A percentile compares a stretch with the other conserved stretches of the same genome.
Evolutionary conservation across 1,140 invertebrate species (phyloP).

Genomic region (Oncopeltus fasciatus): DNA sequence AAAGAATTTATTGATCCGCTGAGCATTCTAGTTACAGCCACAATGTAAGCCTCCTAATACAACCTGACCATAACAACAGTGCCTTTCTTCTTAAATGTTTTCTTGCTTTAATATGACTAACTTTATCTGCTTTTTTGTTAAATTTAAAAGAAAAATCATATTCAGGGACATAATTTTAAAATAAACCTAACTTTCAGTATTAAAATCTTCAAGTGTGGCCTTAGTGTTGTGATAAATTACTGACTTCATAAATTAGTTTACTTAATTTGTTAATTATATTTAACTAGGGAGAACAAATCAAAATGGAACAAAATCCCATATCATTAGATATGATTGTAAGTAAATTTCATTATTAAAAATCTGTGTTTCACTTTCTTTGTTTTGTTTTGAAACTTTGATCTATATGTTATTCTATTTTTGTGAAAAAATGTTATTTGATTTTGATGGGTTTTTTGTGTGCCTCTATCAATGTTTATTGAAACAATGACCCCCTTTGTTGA

Average conservation of each 20-base stretch:
- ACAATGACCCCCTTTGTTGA: too few relatives aligned
- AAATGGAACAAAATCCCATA: conserved; percentile 12
- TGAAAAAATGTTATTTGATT: too few relatives aligned
- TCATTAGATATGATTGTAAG: conserved; percentile 19
- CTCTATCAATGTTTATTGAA: too few relatives aligned
- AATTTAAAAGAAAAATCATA: background rate
- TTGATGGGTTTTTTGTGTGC: too few relatives aligned
- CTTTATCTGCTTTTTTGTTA: background rate
- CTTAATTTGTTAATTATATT: too few relatives aligned
- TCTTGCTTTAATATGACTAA: background rate
- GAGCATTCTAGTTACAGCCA: too few relatives aligned
- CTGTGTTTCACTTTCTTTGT: background rate
- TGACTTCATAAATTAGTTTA: too few relatives aligned
- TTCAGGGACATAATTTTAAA: background rate
- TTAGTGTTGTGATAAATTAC: conserved; percentile 3
- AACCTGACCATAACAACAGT: background rate
- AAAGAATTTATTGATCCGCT: too few relatives aligned
- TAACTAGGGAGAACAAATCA: too few relatives aligned
- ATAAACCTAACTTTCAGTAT: background rate
- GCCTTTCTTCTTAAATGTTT: background rate
- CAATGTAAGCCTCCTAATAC: too few relatives aligned
- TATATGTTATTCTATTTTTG: too few relatives aligned
- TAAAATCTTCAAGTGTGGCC: background rate
- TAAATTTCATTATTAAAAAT: background rate
- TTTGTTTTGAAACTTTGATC: too few relatives aligned